Percentiles rank a stretch among this genome's conserved stretches.
Evolutionary conservation across 2,888 invertebrate genomes (phyloP).

Genomic region (Drosophila longiperda): DNA sequence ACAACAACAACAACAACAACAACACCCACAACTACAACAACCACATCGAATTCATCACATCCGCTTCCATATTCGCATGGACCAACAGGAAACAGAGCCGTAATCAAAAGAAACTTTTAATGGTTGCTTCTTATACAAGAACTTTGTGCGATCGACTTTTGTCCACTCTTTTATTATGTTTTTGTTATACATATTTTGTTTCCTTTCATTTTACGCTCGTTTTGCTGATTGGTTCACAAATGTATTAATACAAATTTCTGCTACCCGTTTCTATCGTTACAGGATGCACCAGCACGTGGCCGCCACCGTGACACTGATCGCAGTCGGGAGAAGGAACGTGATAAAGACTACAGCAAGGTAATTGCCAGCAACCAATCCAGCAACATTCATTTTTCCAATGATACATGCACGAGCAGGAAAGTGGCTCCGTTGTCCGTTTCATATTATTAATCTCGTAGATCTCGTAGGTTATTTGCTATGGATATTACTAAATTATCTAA

Average conservation of each 20-base stretch:
- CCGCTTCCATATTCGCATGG: slow-evolving; percentile 18
- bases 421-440: not conserved
- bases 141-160: slow-evolving; percentile 19
- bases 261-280: slow-evolving; percentile 42
- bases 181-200: slow-evolving; percentile 6
- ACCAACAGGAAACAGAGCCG: slow-evolving; percentile 10
- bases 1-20: slow-evolving; percentile 20
- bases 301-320: slow-evolving; percentile 51
- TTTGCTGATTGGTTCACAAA: not conserved
- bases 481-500: not conserved
- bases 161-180: slow-evolving; percentile 9
- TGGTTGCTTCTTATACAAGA: slow-evolving; percentile 13
- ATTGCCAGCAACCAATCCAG: not conserved
- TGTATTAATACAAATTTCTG: slow-evolving; percentile 31
- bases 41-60: slow-evolving; percentile 2
- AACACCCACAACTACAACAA: slow-evolving; percentile 14
- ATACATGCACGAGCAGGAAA: not conserved
- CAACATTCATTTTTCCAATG: not conserved
- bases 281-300: slow-evolving; percentile 50
- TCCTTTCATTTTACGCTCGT: slow-evolving; percentile 2
- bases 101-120: slow-evolving; percentile 4
- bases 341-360: slow-evolving; percentile 62
- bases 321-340: slow-evolving; percentile 51
- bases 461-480: not conserved
- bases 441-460: not conserved